Conservation (phyloP, 2,888 invertebrate species). For the Sesia bembeciformis region DNA sequence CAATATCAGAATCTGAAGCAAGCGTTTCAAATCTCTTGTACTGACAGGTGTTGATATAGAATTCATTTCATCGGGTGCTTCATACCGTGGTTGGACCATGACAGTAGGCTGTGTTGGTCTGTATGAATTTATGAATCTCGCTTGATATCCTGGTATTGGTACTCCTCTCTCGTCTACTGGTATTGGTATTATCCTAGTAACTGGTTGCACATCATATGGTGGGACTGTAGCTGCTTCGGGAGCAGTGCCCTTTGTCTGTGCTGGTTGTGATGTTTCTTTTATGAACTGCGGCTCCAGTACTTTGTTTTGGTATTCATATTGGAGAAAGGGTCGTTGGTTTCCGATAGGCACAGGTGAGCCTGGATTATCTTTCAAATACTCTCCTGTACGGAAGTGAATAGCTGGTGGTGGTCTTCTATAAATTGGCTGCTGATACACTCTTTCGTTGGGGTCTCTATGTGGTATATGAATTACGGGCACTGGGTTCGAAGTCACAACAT, state of each 20-base stretch:
- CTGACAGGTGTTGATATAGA: conserved; percentile 80
- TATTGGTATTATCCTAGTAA: conserved; percentile 56
- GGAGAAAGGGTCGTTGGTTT: conserved; percentile 66
- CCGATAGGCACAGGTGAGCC: conserved; percentile 65
- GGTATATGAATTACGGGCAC: conserved; percentile 73
- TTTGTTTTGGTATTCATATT: conserved; percentile 63
- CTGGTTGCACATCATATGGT: conserved; percentile 47
- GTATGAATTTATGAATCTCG: conserved; percentile 49
- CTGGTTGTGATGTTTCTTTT: conserved; percentile 32
- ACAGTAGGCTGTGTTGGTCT: conserved; percentile 29
- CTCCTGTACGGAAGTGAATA: conserved; percentile 58
- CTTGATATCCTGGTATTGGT: conserved; percentile 56
- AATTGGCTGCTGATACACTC: conserved; percentile 50
- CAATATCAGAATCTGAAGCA: conserved; percentile 78
- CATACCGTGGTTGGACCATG: conserved; percentile 41
- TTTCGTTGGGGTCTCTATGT: conserved; percentile 48
- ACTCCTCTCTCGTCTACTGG: conserved; percentile 63
- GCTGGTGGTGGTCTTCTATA: conserved; percentile 45
- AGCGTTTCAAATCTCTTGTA: conserved; percentile 79
- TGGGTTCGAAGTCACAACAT: conserved; percentile 66
- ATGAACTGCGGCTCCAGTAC: conserved; percentile 59
- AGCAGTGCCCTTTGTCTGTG: conserved; percentile 35
- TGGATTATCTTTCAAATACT: conserved; percentile 66
- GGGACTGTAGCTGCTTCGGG: conserved; percentile 45
- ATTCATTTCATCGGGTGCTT: conserved; percentile 69